Evolutionary conservation across 1,140 invertebrate species (phyloP), one percentile per base, ranked within the genome.

Genomic region (Drusus annulatus): DNA sequence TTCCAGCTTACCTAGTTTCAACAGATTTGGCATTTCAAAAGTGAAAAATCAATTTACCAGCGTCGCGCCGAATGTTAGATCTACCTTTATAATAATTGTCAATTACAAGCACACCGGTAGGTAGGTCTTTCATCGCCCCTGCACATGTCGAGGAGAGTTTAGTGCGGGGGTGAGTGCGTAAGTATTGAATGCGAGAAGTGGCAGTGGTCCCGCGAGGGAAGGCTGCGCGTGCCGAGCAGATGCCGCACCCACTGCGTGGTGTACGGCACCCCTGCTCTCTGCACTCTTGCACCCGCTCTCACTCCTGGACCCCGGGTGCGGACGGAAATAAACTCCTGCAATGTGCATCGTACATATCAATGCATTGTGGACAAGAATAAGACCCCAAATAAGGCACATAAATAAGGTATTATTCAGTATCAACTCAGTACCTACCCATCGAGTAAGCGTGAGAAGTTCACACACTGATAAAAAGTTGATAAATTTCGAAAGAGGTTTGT

Each of bases 181-280:
- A 23, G 23, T 28, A 25, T 15, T 10, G 58, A 63, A 2, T 36
- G 63, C 25, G 15, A 19, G 63, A 28, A 68, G 58, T 16, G n/a
- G 63, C n/a, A 68, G 60, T 63, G 60, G 65, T 69, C 28, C 36
- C 21, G 65, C 16, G 65, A 45, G 65, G 69, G 69, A 19, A 52
- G 50, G 69, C 69, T 68, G 69, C 69, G 69, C 69, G 69, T 73
- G 69, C 69, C 69, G 51, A 54, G 50, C 69, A 73, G 69, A 73
- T 73, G 69, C 65, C 7, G 65, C 16, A 63, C 19, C 19, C 19
- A 56, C 4, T 56, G 54, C 19, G 19, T 10, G 5, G 54, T n/a
- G 54, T 3, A 63, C 60, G 28, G 17, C 60, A 63, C 60, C 60
- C 60, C 23, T 63, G 19, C 28, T 63, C 3, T 28, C 17, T 0